Conservation (phyloP, 2,888 invertebrate species). For the Vesta saturnalis region DNA sequence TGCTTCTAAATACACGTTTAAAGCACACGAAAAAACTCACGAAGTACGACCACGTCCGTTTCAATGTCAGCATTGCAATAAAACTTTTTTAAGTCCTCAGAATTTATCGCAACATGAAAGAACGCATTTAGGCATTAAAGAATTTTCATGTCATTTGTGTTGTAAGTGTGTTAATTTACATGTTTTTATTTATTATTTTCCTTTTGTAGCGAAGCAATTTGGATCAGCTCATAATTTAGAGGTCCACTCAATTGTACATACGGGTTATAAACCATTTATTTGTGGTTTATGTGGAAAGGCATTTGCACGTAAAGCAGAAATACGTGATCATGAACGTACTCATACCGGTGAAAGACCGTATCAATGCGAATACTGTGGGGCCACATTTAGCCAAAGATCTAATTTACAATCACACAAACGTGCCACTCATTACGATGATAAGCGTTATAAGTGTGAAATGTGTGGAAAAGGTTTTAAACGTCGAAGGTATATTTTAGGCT, state of each 20-base stretch:
- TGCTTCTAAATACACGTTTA: conserved; percentile 81
- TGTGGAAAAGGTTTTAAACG: conserved; percentile 82
- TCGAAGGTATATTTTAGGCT: conserved; percentile 63
- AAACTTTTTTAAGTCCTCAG: conserved; percentile 80
- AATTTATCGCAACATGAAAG: conserved; percentile 80
- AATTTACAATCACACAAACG: conserved; percentile 84
- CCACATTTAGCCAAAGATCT: conserved; percentile 83
- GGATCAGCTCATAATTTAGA: conserved; percentile 79
- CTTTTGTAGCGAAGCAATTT: conserved; percentile 81
- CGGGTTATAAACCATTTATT: conserved; percentile 76
- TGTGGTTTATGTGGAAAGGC: conserved; percentile 78
- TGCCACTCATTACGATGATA: conserved; percentile 81
- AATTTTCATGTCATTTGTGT: conserved; percentile 74
- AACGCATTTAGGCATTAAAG: conserved; percentile 77
- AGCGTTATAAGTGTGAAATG: conserved; percentile 74
- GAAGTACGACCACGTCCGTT: conserved; percentile 74
- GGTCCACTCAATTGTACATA: conserved; percentile 83
- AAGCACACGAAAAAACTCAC: conserved; percentile 81
- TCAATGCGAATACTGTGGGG: conserved; percentile 80
- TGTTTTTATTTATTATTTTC: too few species aligned
- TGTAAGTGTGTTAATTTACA: conserved; percentile 64
- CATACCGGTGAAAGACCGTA: conserved; percentile 86
- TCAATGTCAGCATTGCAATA: conserved; percentile 73
- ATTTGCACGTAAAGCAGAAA: conserved; percentile 80
- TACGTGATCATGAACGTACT: conserved; percentile 81